Evolutionary conservation across 2,113 vertebrate species (phyloP).

Genomic region (Camelus dromedarius): DNA sequence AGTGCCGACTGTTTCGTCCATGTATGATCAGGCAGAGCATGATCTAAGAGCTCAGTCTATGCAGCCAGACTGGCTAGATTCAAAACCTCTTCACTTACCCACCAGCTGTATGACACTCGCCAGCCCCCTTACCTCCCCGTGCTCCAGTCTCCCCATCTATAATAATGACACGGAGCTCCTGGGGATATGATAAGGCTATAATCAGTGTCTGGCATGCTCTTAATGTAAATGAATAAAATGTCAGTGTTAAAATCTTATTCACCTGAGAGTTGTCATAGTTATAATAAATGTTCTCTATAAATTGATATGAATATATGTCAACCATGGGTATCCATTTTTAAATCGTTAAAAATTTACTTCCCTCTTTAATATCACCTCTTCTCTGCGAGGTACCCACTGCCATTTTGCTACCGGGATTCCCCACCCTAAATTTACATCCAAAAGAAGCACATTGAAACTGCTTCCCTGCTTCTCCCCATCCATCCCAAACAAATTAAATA

Average conservation of each 20-base stretch:
- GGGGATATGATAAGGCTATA: neutral
- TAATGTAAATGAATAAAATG: neutral
- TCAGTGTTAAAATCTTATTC: neutral
- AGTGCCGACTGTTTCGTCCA: rapidly evolving
- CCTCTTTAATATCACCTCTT: neutral
- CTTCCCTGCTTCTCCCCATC: neutral
- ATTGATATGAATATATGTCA: neutral
- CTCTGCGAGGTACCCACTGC: neutral
- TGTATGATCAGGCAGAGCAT: rapidly evolving
- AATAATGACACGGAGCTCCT: neutral
- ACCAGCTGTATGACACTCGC: neutral
- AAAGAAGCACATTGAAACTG: neutral
- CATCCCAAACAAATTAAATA: neutral
- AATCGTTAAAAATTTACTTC: neutral
- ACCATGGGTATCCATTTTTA: neutral
- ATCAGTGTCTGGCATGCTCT: neutral
- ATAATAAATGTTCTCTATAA: neutral
- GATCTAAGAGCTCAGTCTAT: neutral
- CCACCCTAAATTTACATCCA: neutral
- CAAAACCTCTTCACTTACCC: neutral
- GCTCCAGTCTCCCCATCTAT: neutral
- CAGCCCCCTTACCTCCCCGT: neutral
- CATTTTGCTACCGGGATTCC: rapidly evolving
- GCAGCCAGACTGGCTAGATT: neutral
- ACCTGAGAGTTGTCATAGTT: neutral